These are phyloP conservation scores for Myiotriccus ornatus DNA, from an alignment of 2,797 vertebrate species.

Conservation along the genomic window DNA sequence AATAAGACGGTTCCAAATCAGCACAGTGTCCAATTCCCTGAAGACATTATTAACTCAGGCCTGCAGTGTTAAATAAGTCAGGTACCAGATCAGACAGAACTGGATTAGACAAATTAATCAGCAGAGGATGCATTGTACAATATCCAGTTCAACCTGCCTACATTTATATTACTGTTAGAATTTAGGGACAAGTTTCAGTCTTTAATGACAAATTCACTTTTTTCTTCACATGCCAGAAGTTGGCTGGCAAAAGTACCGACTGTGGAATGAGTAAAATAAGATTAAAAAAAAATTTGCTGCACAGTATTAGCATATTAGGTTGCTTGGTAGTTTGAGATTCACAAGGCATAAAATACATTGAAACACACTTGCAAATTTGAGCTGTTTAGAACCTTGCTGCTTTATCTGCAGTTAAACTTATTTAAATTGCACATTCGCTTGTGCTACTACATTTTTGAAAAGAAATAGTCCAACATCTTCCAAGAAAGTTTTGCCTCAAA, in stretches of 20 bases:
- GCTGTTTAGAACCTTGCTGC: neutral
- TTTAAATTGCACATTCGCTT: neutral
- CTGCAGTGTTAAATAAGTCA: slow-evolving; percentile 53
- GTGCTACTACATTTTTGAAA: neutral
- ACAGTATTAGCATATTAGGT: neutral
- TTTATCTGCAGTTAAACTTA: neutral
- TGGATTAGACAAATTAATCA: slow-evolving; percentile 64
- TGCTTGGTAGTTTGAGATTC: neutral
- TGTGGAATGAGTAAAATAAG: neutral
- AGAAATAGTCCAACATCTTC: neutral
- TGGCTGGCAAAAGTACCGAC: neutral
- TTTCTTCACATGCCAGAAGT: neutral
- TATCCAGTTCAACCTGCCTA: slow-evolving; percentile 2
- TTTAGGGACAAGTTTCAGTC: neutral
- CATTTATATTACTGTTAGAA: neutral
- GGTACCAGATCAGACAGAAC: slow-evolving; percentile 32
- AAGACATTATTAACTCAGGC: slow-evolving; percentile 43
- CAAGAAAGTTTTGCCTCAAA: neutral
- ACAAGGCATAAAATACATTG: neutral
- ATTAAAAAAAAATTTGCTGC: neutral
- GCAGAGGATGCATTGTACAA: slow-evolving; percentile 12
- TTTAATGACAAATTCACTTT: neutral
- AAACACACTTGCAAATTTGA: neutral
- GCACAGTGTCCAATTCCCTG: slow-evolving; percentile 31
- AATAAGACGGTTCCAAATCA: slow-evolving; percentile 30